Evolutionary conservation across 2,113 vertebrate genomes (phyloP).

Genomic region (Pipra filicauda): DNA sequence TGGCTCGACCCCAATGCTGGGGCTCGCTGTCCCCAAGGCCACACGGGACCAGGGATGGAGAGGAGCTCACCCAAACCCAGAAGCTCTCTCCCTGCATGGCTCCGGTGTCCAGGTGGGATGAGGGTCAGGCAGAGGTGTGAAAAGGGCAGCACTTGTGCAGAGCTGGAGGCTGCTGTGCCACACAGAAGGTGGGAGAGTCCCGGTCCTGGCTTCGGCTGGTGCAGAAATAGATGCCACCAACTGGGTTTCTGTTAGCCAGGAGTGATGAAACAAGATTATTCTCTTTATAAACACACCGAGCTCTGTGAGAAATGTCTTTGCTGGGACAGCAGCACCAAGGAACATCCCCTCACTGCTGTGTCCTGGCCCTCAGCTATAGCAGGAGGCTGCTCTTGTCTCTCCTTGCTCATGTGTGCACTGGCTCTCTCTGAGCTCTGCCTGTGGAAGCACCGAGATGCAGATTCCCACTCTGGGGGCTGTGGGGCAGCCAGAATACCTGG

Average conservation of each 20-base stretch:
- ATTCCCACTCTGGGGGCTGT: too few relatives aligned
- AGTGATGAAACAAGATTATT: neutral
- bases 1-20: neutral
- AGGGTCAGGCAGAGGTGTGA: neutral
- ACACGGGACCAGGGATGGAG: rapidly evolving
- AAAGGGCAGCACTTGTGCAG: neutral
- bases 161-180: neutral
- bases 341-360: rapidly evolving
- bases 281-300: neutral
- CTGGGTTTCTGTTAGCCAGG: neutral
- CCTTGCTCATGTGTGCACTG: neutral
- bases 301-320: neutral
- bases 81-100: neutral
- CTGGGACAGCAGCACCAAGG: neutral
- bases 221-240: neutral
- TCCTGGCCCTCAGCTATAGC: neutral
- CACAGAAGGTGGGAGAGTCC: neutral
- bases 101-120: rapidly evolving
- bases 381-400: neutral
- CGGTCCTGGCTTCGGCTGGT: rapidly evolving
- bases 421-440: neutral
- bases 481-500: neutral
- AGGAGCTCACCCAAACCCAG: neutral
- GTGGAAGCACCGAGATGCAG: neutral
- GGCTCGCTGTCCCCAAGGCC: neutral